Evolutionary conservation across 1,140 invertebrate genomes (phyloP), one percentile per base, ranked within the genome.

Genomic region (Drosophila nasuta): DNA sequence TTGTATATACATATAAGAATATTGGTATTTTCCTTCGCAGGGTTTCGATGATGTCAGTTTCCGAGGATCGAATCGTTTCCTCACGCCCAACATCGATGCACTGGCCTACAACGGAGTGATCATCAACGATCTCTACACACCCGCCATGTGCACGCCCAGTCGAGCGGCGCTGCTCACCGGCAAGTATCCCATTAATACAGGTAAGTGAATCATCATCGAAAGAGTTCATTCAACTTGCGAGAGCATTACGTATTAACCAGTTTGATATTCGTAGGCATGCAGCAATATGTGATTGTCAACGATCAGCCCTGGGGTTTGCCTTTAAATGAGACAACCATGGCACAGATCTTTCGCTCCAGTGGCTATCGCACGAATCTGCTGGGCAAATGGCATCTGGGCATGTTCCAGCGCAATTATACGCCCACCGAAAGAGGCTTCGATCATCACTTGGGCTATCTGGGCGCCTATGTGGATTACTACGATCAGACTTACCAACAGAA

Each of bases 1-100:
- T 28, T 13, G 13, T 4, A 51, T 10, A 7, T 7, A 10, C 0
- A 0, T n/a, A n/a, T 38, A 48, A 48, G 25, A 45, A 38, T 48
- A 43, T 65, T 59, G 10, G 30, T 8, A 49, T 41, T 28, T 49
- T 1, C 4, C 10, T 38, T 66, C n/a, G 25, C 38, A 85, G 97
- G 97, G 97, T 11, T 98, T 96, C 94, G 97, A 97, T 93, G 97
- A 98, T 93, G 96, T 98, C 2, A 96, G 97, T 49, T 98, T 97
- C 91, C 97, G 98, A 87, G 97, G 97, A 1, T 97, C 96, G 1
- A 94, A 96, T 78, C 95, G 98, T 92, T 96, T 97, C 57, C 94
- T 95, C 41, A 97, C 97, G 1, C 96, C 97, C 1, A 97, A 97
- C 92, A 96, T 98, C 51, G 97, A 98, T 93, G 94, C 96, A 1